phyloP scores from a whole-genome alignment of 2,888 invertebrate genomes.

The Embidobia sp. region DNA sequence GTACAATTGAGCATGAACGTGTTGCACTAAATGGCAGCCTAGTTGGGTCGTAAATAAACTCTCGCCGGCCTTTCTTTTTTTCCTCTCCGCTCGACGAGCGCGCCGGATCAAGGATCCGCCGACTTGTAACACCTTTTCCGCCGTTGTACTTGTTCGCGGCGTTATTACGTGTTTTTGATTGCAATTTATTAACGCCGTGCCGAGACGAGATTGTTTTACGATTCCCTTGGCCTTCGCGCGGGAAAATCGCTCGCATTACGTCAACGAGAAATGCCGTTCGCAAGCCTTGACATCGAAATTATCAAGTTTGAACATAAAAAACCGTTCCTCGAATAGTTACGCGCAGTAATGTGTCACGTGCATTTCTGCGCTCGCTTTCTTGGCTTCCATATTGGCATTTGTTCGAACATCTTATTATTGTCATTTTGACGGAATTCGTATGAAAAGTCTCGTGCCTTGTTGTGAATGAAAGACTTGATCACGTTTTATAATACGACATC shows the following conservation, averaged over 20 bases:
- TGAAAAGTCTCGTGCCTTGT: too few species aligned
- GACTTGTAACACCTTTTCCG: constrained; percentile 33
- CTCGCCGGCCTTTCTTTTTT: constrained; percentile 18
- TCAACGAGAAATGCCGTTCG: constrained; percentile 35
- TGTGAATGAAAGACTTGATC: too few species aligned
- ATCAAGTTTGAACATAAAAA: not conserved
- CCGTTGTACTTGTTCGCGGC: constrained; percentile 5
- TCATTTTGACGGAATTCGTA: too few species aligned
- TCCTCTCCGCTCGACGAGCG: not conserved
- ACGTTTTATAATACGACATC: too few species aligned
- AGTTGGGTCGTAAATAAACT: constrained; percentile 54
- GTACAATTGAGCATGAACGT: constrained; percentile 61
- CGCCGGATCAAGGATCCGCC: constrained; percentile 30
- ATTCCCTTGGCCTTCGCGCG: constrained; percentile 53
- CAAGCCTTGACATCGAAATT: constrained; percentile 47
- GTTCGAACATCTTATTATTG: too few species aligned
- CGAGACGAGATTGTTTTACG: constrained; percentile 36
- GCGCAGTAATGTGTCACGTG: not conserved
- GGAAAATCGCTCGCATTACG: constrained; percentile 48
- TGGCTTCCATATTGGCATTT: too few species aligned
- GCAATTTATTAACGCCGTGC: constrained; percentile 12
- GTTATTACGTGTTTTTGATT: constrained; percentile 25
- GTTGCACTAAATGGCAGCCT: constrained; percentile 63
- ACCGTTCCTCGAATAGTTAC: too few species aligned
- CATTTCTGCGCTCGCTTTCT: too few species aligned